Percentiles rank a stretch among this genome's conserved stretches.
phyloP scores from a whole-genome alignment of 2,113 vertebrate species.

The Eptatretus burgeri region DNA sequence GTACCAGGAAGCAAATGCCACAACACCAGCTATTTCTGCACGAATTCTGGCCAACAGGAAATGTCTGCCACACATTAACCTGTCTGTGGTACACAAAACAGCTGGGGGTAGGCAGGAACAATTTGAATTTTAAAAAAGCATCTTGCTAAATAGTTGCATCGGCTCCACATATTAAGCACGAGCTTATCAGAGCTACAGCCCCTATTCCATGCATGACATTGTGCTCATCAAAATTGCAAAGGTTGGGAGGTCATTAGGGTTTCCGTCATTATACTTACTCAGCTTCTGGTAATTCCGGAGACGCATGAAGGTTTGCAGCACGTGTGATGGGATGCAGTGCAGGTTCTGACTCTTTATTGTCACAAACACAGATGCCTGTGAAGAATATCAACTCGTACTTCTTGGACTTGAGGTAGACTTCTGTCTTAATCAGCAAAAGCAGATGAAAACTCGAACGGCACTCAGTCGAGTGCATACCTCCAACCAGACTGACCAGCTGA shows the following conservation, averaged over 20 bases:
- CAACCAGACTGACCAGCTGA: background rate
- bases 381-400: background rate
- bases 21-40: too few relatives aligned
- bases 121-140: too few relatives aligned
- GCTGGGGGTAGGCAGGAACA: too few relatives aligned
- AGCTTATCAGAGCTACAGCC: too few relatives aligned
- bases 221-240: background rate
- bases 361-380: background rate
- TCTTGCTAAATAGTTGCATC: background rate
- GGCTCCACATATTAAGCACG: background rate
- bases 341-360: background rate
- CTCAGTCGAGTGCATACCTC: background rate
- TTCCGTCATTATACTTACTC: background rate
- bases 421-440: background rate
- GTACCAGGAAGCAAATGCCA: too few relatives aligned
- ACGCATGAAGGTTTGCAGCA: slow-evolving; percentile 1
- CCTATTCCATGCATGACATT: background rate
- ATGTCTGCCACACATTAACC: too few relatives aligned
- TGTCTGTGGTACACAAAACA: too few relatives aligned
- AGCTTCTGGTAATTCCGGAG: slow-evolving; percentile 1
- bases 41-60: too few relatives aligned
- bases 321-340: slow-evolving; percentile 1
- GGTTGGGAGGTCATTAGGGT: background rate
- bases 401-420: background rate
- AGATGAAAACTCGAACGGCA: background rate